Base-by-base conservation (phyloP, 2,797 vertebrate species). In the Poeciliopsis infans region DNA sequence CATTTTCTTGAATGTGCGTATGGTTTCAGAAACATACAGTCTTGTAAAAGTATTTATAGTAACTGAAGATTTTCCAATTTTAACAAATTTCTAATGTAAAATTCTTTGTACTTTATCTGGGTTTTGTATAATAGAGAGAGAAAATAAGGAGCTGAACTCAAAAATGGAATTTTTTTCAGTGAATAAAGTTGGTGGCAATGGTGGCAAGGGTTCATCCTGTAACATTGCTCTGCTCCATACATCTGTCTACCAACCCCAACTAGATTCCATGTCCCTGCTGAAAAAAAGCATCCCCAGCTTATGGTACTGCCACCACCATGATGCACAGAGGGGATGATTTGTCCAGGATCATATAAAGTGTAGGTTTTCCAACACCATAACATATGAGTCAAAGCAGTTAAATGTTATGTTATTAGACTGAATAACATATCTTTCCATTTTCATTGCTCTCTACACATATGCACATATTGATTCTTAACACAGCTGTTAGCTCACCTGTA, bases 401-500 rank as follows among this genome's bases (percentile, higher is more conserved):
- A 0, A 31, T 31, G 31, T 31, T 2, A 31, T 31, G 31, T 31
- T 31, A 31, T 31, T 31, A 31, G 23, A 43, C 46, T n/a, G 5
- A 66, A n/a, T n/a, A 39, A 59, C 33, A 68, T 61, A 70, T 84
- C 6, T 75, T 57, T 49, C 75, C 8, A 12, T 80, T 75, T 75
- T 75, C 0, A n/a, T 72, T 68, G 73, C 49, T 55, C 51, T 71
- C 41, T 33, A 39, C 25, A 69, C 53, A 69, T 76, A 81, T 41
- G 61, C 57, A 72, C 33, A 72, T 80, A 41, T 47, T 53, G 71
- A 47, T 75, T 79, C 72, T 51, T 28, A 8, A 31, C 31, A 31
- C 31, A 47, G 68, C 80, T 81, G 61, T 75, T 76, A 76, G 61
- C 72, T 83, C 64, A 64, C 12, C 8, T 41, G 33, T 79, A 78